Evolutionary conservation across 2,797 vertebrate genomes (phyloP).

Genomic region (Limnodromus scolopaceus): DNA sequence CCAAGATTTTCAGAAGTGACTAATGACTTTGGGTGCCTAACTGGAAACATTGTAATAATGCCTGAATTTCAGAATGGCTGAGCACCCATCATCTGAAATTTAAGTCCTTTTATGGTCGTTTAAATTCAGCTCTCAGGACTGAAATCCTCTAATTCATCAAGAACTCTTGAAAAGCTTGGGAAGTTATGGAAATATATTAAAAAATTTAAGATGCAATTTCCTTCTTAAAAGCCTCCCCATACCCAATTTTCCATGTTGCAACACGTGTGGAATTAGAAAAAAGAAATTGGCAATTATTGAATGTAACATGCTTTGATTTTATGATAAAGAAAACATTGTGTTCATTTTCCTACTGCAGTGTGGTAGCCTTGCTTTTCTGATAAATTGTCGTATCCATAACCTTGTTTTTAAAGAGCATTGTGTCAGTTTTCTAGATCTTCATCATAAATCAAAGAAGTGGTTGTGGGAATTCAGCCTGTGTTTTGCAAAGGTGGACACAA

Average conservation of each 20-base stretch:
- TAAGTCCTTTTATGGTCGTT: slow-evolving; percentile 68
- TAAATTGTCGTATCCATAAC: neutral
- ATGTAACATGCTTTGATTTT: slow-evolving; percentile 6
- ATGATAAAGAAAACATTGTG: neutral
- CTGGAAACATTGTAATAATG: slow-evolving; percentile 59
- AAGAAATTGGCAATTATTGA: slow-evolving; percentile 27
- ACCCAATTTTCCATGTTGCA: slow-evolving; percentile 26
- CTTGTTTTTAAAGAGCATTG: neutral
- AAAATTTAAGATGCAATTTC: slow-evolving; percentile 52
- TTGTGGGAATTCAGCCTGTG: neutral
- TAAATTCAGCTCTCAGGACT: slow-evolving; percentile 32
- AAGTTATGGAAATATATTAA: slow-evolving; percentile 44
- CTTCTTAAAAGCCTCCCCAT: slow-evolving; percentile 18
- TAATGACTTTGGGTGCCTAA: slow-evolving; percentile 70
- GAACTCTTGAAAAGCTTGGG: slow-evolving; percentile 30
- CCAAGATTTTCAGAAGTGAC: slow-evolving; percentile 72
- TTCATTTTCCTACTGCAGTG: neutral
- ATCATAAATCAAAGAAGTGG: neutral
- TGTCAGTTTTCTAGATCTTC: neutral
- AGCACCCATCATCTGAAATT: slow-evolving; percentile 62
- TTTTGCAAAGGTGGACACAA: neutral
- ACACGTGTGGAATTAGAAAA: slow-evolving; percentile 8
- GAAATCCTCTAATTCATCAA: slow-evolving; percentile 45
- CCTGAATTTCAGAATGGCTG: slow-evolving; percentile 64
- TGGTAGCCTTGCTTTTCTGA: slow-evolving; percentile 3